These are phyloP conservation scores for Paramisgurnus dabryanus DNA, from an alignment of 2,113 vertebrate genomes.

Conservation along the genomic window DNA sequence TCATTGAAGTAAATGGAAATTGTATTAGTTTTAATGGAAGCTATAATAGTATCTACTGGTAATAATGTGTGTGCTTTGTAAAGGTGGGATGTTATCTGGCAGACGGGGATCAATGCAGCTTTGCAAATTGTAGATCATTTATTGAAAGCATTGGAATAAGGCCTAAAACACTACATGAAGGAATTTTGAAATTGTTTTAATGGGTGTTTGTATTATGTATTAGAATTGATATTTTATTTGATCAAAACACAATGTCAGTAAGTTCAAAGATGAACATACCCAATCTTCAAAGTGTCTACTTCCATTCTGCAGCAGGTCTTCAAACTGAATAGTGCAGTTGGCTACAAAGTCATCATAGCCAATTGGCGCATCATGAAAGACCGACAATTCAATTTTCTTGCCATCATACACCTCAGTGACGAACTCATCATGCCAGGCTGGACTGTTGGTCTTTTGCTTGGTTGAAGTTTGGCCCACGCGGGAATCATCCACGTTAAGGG, in stretches of 20 bases:
- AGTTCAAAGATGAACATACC: conserved; percentile 76
- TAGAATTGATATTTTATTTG: no score
- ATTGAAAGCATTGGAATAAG: no score
- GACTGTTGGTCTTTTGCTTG: conserved; percentile 96
- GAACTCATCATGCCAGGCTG: conserved; percentile 97
- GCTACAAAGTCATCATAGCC: conserved; percentile 99
- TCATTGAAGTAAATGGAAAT: no score
- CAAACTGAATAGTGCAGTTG: conserved; percentile 99
- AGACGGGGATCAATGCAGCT: no score
- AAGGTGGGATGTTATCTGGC: no score
- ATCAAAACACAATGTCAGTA: not conserved
- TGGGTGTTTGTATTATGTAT: no score
- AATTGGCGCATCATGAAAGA: conserved; percentile 98
- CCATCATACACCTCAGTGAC: conserved; percentile 95
- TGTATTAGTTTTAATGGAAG: no score
- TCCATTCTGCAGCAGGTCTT: conserved; percentile 98
- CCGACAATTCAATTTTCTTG: conserved; percentile 94
- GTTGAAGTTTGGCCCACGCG: conserved; percentile 97
- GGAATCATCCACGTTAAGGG: conserved; percentile 96
- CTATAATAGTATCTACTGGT: no score
- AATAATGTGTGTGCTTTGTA: no score
- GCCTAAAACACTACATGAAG: no score
- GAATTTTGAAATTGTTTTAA: no score
- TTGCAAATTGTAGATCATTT: no score
- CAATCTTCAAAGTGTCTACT: conserved; percentile 98